Conservation (phyloP, 2,797 vertebrate species). For the Parauchenoglanis ngamensis region DNA sequence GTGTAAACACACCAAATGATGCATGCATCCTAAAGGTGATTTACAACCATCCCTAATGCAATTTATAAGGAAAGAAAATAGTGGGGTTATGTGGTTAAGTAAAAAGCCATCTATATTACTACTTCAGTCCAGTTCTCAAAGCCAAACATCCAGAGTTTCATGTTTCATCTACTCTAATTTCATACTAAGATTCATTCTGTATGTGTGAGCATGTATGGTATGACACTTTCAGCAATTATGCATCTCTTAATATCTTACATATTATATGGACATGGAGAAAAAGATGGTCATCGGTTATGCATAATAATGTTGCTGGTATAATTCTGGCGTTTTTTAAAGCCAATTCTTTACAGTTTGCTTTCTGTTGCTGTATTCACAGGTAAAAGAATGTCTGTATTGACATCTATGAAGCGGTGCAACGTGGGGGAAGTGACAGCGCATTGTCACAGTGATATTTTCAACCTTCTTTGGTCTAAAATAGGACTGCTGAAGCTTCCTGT, state of each 20-base stretch:
- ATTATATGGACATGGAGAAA: neutral
- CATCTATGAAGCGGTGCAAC: neutral
- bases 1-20: constrained; percentile 9
- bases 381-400: neutral
- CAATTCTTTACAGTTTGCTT: neutral
- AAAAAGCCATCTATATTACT: neutral
- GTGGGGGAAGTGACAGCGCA: constrained; percentile 6
- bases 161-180: neutral
- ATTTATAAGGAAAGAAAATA: neutral
- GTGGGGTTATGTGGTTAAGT: neutral
- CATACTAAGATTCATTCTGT: neutral
- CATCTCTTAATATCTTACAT: neutral
- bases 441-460: constrained; percentile 2
- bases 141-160: neutral
- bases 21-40: neutral
- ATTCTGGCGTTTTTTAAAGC: neutral
- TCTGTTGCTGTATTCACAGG: constrained; percentile 5
- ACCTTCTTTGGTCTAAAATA: constrained; percentile 6
- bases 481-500: neutral
- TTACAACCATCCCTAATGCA: neutral
- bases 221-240: constrained; percentile 3
- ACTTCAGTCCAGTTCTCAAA: neutral
- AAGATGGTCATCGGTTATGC: neutral
- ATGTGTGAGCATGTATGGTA: constrained; percentile 2
- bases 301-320: neutral